Conservation (phyloP, 2,888 invertebrate species). For the Tachina grossa region DNA sequence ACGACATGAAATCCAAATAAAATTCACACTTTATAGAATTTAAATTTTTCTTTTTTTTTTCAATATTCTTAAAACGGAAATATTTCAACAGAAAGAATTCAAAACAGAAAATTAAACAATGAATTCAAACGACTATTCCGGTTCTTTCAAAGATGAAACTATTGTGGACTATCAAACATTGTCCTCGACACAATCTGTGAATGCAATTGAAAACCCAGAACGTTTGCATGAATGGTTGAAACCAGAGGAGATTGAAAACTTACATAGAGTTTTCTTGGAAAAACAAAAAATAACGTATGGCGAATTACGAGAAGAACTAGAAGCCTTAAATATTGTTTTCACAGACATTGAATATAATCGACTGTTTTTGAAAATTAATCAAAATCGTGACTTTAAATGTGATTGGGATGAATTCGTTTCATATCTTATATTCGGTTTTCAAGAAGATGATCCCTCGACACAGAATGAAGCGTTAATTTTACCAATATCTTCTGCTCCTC, state of each 20-base stretch:
- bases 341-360: conserved; percentile 85
- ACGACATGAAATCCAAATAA: too few species aligned
- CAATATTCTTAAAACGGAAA: conserved; percentile 20
- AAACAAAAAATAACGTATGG: conserved; percentile 73
- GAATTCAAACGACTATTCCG: conserved; percentile 48
- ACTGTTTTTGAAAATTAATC: conserved; percentile 86
- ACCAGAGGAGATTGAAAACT: conserved; percentile 76
- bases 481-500: conserved; percentile 86
- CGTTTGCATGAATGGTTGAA: conserved; percentile 79
- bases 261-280: conserved; percentile 75
- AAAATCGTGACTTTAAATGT: conserved; percentile 84
- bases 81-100: background rate
- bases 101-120: conserved; percentile 21
- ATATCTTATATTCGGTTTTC: conserved; percentile 89
- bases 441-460: conserved; percentile 86
- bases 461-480: conserved; percentile 86
- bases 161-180: conserved; percentile 76
- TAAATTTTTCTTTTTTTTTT: background rate
- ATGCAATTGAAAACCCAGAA: conserved; percentile 75
- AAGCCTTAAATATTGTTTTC: conserved; percentile 75
- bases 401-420: conserved; percentile 92
- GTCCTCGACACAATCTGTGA: conserved; percentile 73
- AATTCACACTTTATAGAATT: background rate
- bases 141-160: conserved; percentile 53
- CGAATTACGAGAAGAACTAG: conserved; percentile 77